phyloP scores from a whole-genome alignment of 2,113 vertebrate genomes.

The Chiloscyllium plagiosum region DNA sequence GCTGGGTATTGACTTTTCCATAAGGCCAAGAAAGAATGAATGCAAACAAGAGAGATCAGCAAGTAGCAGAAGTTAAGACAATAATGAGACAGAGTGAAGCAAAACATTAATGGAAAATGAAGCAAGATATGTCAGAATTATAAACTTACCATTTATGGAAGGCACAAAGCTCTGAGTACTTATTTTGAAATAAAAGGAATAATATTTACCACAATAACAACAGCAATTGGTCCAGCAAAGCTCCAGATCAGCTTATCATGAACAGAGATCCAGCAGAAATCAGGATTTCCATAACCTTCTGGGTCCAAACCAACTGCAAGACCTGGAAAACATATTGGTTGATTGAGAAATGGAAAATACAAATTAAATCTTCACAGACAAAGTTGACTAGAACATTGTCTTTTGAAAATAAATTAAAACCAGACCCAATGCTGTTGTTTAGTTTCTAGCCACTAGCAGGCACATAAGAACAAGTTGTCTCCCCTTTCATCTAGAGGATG shows the following conservation, averaged over 20 bases:
- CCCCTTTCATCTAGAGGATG: background rate
- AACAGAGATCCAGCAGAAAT: slow-evolving; percentile 97
- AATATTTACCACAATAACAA: slow-evolving; percentile 82
- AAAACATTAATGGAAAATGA: background rate
- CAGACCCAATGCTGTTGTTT: background rate
- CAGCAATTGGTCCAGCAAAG: slow-evolving; percentile 87
- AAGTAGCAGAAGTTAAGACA: background rate
- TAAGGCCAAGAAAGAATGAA: background rate
- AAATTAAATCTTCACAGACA: background rate
- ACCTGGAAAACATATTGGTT: slow-evolving; percentile 52
- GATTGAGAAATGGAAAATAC: background rate
- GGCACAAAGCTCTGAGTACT: background rate
- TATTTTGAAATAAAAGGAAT: slow-evolving; percentile 40
- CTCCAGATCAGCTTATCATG: slow-evolving; percentile 97
- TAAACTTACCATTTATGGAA: background rate
- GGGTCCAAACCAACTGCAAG: slow-evolving; percentile 90
- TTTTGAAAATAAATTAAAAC: background rate
- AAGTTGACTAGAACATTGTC: background rate
- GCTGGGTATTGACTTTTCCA: too few species aligned
- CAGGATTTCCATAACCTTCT: slow-evolving; percentile 91
- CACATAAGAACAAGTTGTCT: background rate
- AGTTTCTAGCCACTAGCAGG: background rate
- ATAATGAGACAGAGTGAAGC: background rate
- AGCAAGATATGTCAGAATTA: background rate
- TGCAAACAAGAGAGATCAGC: background rate